These are phyloP conservation scores for Urechis unicinctus DNA, from an alignment of 2,888 invertebrate genomes.

Conservation along the genomic window DNA sequence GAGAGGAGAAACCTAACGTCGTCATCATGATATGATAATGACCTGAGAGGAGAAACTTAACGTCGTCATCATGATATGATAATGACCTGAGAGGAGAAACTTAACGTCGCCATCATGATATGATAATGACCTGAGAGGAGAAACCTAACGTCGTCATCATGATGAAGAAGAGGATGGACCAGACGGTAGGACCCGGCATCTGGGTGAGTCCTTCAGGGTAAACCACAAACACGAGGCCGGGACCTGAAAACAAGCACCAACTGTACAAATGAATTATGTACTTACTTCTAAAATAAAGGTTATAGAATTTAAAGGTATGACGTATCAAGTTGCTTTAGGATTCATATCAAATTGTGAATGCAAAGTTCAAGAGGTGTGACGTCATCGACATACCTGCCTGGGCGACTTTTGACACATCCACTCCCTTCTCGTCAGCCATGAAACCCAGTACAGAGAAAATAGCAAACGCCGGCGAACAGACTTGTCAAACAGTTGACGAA, in stretches of 20 bases:
- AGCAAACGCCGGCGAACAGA: slow-evolving; percentile 35
- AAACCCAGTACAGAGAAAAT: too few relatives aligned
- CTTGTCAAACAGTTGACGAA: slow-evolving; percentile 33
- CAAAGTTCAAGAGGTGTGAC: neutral
- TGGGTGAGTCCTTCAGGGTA: slow-evolving; percentile 44
- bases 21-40: too few relatives aligned
- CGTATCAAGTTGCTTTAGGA: too few relatives aligned
- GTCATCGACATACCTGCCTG: slow-evolving; percentile 17
- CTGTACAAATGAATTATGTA: neutral
- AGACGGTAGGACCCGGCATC: slow-evolving; percentile 40
- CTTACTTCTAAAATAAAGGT: too few relatives aligned
- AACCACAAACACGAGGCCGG: slow-evolving; percentile 43
- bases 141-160: slow-evolving; percentile 43
- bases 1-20: too few relatives aligned
- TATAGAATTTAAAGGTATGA: too few relatives aligned
- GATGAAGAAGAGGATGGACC: slow-evolving; percentile 45
- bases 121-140: slow-evolving; percentile 22
- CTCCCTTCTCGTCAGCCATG: slow-evolving; percentile 21
- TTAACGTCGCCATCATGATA: too few relatives aligned
- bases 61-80: too few relatives aligned
- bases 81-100: too few relatives aligned
- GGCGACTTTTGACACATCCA: slow-evolving; percentile 28
- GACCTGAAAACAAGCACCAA: slow-evolving; percentile 26
- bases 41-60: too few relatives aligned
- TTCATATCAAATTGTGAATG: too few relatives aligned